phyloP scores from a whole-genome alignment of 2,888 invertebrate genomes.

The Nebria salina region DNA sequence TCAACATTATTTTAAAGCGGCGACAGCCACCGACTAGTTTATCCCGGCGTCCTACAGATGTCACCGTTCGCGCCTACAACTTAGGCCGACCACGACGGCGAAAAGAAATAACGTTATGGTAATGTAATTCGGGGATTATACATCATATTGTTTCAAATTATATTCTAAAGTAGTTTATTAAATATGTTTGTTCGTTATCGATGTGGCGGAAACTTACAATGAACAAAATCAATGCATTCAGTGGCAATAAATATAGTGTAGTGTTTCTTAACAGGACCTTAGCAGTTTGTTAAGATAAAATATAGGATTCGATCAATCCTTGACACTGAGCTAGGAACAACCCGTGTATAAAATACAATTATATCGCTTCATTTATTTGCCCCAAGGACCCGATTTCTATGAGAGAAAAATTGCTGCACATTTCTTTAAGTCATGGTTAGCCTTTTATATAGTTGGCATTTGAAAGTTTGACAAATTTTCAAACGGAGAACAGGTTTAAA shows the following conservation, averaged over 20 bases:
- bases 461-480: background rate
- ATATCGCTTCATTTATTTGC: background rate
- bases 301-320: background rate
- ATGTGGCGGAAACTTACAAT: background rate
- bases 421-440: background rate
- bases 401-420: background rate
- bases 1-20: slow-evolving; percentile 36
- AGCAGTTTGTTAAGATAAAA: background rate
- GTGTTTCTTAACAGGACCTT: background rate
- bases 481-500: background rate
- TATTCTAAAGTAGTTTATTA: background rate
- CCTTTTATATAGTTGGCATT: background rate
- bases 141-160: background rate
- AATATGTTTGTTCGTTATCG: too few relatives aligned
- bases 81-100: background rate
- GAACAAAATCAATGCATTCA: background rate
- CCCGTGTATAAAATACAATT: background rate
- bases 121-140: slow-evolving; percentile 23
- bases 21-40: background rate
- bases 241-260: background rate
- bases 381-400: background rate
- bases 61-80: background rate
- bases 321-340: background rate
- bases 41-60: slow-evolving; percentile 28
- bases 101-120: slow-evolving; percentile 17